Base-by-base conservation (phyloP, 2,888 invertebrate species). In the Andrena camellia region DNA sequence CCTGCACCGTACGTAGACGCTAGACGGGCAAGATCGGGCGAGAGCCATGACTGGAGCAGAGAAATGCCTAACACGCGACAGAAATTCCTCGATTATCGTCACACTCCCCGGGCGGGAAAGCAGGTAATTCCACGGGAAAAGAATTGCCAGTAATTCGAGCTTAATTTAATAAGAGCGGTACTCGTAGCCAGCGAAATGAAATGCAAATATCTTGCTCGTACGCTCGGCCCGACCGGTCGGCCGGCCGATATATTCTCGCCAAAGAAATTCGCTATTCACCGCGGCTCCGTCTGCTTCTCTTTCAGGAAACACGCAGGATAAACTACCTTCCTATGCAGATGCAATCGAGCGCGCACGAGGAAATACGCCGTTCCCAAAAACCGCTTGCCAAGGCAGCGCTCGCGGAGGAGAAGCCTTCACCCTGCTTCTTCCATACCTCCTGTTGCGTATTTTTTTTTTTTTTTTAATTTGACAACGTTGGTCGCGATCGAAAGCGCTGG, bases 271-370 rank as follows among this genome's bases (percentile, higher is more conserved):
- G 75, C 78, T 48, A 78, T 72, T 82, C 79, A 48, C 52, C 70
- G 63, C 33, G 52, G 68, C 29, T 66, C 71, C 68, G 67, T 50
- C 67, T 29, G 64, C 33, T 62, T 75, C 29, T 62, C 52, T 74
- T 57, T 6, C 52, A 29, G 78, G 71, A 78, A 71, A 78, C 86
- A 73, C 63, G 29, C 8, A 35, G 81, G 86, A 87, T 83, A 86
- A 87, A 83, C 81, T 86, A 64, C 50, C 63, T 59, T 71, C 48
- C 78, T 86, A 88, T 88, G 87, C 81, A 81, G 83, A 88, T 86
- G 87, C 86, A 83, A 88, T 83, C 74, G 87, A 77, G 86, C 80
- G 76, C 23, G 48, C 67, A 66, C 73, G 62, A 70, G 73, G 33
- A 70, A 66, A 57, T 57, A 57, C 69, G 57, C 13, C 76, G 60